A percentile compares a stretch with the other conserved stretches of the same genome.
These are phyloP conservation scores for Boulengerochromis microlepis DNA, from an alignment of 2,113 vertebrate genomes.

Conservation along the genomic window DNA sequence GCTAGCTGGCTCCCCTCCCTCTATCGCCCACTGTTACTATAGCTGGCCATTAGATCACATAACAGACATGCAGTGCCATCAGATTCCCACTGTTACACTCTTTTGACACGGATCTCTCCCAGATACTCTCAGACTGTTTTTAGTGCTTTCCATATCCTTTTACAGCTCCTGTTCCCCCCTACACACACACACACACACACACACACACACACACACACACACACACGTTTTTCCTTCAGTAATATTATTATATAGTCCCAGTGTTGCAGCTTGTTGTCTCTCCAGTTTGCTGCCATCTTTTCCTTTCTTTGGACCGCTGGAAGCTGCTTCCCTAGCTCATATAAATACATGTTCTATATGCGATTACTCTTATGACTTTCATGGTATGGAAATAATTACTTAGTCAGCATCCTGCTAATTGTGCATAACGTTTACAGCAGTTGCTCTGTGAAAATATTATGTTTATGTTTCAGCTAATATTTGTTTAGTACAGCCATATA, in stretches of 20 bases:
- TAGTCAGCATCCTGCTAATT: conserved; percentile 35
- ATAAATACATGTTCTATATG: background rate
- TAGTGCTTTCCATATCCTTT: background rate
- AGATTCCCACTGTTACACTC: background rate
- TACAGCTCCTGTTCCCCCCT: background rate
- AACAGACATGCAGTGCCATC: background rate
- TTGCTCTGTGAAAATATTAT: background rate
- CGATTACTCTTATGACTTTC: conserved; percentile 43
- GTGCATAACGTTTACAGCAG: background rate
- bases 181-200: no score
- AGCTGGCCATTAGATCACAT: conserved; percentile 4
- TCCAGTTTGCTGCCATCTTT: background rate
- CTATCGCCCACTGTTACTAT: background rate
- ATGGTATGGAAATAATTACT: conserved; percentile 30
- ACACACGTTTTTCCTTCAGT: background rate
- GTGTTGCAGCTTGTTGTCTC: background rate
- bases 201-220: background rate
- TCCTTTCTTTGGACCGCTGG: background rate
- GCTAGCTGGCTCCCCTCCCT: conserved; percentile 2
- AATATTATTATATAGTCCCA: background rate
- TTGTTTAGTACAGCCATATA: background rate
- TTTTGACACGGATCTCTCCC: background rate
- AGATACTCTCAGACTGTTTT: background rate
- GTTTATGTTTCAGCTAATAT: background rate
- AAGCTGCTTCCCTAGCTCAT: background rate